Evolutionary conservation across 2,888 invertebrate genomes (phyloP).

Genomic region (Aricia artaxerxes): DNA sequence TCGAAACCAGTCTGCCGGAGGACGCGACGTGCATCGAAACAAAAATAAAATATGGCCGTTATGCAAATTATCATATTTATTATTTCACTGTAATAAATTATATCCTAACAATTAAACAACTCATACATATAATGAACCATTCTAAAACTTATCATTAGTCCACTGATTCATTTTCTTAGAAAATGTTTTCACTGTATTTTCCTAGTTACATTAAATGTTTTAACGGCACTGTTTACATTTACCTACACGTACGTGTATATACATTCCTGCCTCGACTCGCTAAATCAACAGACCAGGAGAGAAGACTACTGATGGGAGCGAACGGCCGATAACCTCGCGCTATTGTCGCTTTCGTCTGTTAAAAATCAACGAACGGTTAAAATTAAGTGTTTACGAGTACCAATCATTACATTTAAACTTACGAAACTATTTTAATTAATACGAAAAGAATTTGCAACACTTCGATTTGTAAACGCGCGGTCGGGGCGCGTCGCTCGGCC

Average conservation of each 20-base stretch:
- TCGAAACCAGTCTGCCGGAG: slow-evolving; percentile 8
- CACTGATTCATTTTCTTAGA: slow-evolving; percentile 29
- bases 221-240: slow-evolving; percentile 28
- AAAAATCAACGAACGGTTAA: slow-evolving; percentile 22
- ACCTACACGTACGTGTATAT: slow-evolving; percentile 26
- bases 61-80: slow-evolving; percentile 19
- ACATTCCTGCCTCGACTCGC: slow-evolving; percentile 26
- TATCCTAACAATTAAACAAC: slow-evolving; percentile 29
- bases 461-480: slow-evolving; percentile 4
- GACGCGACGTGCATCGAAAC: not conserved
- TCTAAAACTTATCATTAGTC: slow-evolving; percentile 27
- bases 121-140: slow-evolving; percentile 27
- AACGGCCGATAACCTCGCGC: slow-evolving; percentile 2
- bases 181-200: slow-evolving; percentile 26
- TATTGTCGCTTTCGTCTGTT: not conserved
- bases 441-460: slow-evolving; percentile 19
- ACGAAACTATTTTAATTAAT: slow-evolving; percentile 21
- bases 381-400: slow-evolving; percentile 24
- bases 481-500: not conserved
- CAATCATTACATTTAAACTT: slow-evolving; percentile 23
- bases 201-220: slow-evolving; percentile 29
- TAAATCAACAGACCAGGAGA: slow-evolving; percentile 24
- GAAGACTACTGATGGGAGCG: slow-evolving; percentile 7
- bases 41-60: slow-evolving; percentile 28
- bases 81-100: slow-evolving; percentile 25